Percentiles rank a stretch among this genome's conserved stretches.
phyloP scores from a whole-genome alignment of 2,888 invertebrate genomes.

The Pherbina coryleti region DNA sequence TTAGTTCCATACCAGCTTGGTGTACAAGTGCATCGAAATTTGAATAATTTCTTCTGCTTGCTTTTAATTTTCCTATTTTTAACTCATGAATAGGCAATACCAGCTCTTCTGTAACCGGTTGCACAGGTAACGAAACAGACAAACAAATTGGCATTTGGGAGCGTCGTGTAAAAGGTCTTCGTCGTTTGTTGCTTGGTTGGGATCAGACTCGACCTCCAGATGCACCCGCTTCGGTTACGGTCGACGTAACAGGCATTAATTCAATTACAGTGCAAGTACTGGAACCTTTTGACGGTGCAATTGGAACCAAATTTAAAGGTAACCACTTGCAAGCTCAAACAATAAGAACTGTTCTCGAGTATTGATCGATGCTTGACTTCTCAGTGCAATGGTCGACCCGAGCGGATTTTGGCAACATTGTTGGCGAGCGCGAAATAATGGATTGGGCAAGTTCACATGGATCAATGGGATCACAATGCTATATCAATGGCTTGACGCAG shows the following conservation, averaged over 20 bases:
- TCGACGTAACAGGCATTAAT: conserved; percentile 76
- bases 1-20: no score
- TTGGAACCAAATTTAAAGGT: conserved; percentile 94
- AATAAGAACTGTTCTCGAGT: neutral
- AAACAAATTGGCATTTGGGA: conserved; percentile 92
- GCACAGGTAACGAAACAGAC: conserved; percentile 81
- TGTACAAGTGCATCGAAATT: no score
- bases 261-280: conserved; percentile 77
- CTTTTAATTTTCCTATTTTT: neutral
- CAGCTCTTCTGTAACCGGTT: conserved; percentile 74
- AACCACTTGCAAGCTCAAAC: conserved; percentile 38
- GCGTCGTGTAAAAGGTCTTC: conserved; percentile 72
- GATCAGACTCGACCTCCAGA: conserved; percentile 88
- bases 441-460: conserved; percentile 72
- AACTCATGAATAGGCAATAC: conserved; percentile 62
- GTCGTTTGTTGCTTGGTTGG: conserved; percentile 85
- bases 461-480: conserved; percentile 70
- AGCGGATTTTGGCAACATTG: conserved; percentile 85
- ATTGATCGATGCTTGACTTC: conserved; percentile 39
- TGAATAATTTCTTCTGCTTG: conserved; percentile 10
- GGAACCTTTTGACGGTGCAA: conserved; percentile 82
- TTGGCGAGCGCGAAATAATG: conserved; percentile 82
- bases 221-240: conserved; percentile 82
- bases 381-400: conserved; percentile 94
- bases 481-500: conserved; percentile 81